Evolutionary conservation across 2,113 vertebrate species (phyloP).

Genomic region (Accipiter cooperii): DNA sequence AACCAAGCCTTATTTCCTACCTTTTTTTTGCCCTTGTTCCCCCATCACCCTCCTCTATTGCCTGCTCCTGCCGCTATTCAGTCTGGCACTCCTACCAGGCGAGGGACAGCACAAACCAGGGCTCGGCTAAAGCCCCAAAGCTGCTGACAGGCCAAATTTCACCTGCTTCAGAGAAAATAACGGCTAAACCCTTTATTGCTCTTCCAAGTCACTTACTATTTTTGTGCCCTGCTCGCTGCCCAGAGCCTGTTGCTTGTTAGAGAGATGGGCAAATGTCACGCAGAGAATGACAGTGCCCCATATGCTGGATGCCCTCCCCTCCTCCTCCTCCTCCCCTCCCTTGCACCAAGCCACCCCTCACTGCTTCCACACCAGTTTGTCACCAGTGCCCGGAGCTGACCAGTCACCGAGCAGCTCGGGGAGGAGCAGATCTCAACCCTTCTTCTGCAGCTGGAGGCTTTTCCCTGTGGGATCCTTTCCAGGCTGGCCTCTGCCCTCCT

Average conservation of each 20-base stretch:
- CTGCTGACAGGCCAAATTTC: background rate
- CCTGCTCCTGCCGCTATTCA: background rate
- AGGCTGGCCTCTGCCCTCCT: background rate
- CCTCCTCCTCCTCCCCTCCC: background rate
- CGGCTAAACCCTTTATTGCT: background rate
- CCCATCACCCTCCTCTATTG: background rate
- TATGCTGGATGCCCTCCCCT: background rate
- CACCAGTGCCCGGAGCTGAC: background rate
- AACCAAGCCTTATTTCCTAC: background rate
- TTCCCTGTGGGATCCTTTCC: background rate
- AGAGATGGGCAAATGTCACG: background rate
- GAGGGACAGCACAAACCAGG: background rate
- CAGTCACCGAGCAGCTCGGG: background rate
- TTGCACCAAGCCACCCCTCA: background rate
- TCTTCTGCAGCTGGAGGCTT: background rate
- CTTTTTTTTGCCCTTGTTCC: background rate
- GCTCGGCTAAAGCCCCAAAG: background rate
- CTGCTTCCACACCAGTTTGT: background rate
- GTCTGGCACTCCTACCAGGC: background rate
- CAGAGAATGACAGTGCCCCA: background rate
- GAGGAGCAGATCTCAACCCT: background rate
- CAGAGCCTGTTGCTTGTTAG: background rate
- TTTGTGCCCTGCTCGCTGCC: background rate
- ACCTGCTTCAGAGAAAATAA: background rate
- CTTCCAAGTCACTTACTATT: background rate